These are phyloP conservation scores for Ondatra zibethicus DNA, from an alignment of 2,113 vertebrate species.

Conservation along the genomic window DNA sequence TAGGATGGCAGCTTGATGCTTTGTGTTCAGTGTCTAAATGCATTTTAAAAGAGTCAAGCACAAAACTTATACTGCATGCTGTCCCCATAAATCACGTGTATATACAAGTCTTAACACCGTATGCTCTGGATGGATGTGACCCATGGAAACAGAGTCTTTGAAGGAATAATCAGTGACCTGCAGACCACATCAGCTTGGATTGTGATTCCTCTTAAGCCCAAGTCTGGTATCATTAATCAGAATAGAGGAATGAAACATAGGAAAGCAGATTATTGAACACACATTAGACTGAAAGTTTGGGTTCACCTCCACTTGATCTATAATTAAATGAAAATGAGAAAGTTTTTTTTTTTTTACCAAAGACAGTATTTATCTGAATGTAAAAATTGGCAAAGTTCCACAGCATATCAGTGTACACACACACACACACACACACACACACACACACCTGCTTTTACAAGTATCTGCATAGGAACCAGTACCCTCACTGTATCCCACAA, in stretches of 20 bases:
- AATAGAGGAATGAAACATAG: not conserved
- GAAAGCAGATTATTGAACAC: not conserved
- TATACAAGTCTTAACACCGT: not conserved
- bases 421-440: not conserved
- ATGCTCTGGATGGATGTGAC: not conserved
- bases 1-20: conserved; percentile 30
- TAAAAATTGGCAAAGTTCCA: not conserved
- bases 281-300: not conserved
- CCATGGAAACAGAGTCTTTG: not conserved
- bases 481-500: not conserved
- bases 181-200: not conserved
- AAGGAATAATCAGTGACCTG: not conserved
- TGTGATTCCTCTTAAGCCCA: not conserved
- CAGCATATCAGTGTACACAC: not conserved
- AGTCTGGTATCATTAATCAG: no score
- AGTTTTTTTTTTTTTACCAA: conserved; percentile 1
- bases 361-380: not conserved
- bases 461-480: not conserved
- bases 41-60: not conserved
- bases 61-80: not conserved
- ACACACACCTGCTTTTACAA: not conserved
- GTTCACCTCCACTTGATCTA: not conserved
- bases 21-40: not conserved
- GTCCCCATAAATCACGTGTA: not conserved
- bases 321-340: not conserved